These are phyloP conservation scores for Malurus leucopterus DNA, from an alignment of 2,797 vertebrate genomes.

Conservation along the genomic window DNA sequence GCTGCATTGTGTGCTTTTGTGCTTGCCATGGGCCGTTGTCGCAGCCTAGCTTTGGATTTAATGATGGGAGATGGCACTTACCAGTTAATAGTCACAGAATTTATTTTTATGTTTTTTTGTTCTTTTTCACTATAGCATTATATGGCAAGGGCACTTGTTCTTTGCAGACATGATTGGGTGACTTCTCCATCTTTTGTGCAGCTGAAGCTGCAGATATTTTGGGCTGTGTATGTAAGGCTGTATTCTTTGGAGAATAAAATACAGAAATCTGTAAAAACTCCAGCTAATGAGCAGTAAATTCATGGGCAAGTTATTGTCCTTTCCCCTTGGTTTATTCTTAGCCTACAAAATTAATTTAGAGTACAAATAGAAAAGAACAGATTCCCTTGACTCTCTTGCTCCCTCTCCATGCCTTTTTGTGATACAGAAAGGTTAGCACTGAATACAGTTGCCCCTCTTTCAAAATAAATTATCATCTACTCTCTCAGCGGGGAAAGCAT, in stretches of 20 bases:
- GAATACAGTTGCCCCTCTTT: not conserved
- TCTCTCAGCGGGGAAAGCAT: not conserved
- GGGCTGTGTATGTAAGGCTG: not conserved
- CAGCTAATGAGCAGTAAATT: slow-evolving; percentile 19
- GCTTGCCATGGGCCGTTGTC: not conserved
- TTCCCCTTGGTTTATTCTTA: slow-evolving; percentile 30
- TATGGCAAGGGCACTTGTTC: not conserved
- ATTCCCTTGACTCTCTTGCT: not conserved
- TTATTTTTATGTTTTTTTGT: not conserved
- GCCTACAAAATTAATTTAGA: not conserved
- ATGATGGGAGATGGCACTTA: not conserved
- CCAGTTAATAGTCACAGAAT: not conserved
- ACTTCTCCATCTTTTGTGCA: not conserved
- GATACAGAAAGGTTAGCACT: not conserved
- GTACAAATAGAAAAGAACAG: not conserved
- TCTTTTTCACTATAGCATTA: not conserved
- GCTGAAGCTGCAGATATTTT: slow-evolving; percentile 20
- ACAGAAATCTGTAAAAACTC: not conserved
- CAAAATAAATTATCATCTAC: not conserved
- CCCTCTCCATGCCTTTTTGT: not conserved
- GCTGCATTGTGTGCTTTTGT: not conserved
- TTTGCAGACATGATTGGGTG: not conserved
- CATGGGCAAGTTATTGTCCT: not conserved
- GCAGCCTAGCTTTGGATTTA: not conserved
- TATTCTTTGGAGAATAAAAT: slow-evolving; percentile 13